Base-by-base conservation (phyloP, 2,797 vertebrate genomes). In the Pteronotus mesoamericanus region DNA sequence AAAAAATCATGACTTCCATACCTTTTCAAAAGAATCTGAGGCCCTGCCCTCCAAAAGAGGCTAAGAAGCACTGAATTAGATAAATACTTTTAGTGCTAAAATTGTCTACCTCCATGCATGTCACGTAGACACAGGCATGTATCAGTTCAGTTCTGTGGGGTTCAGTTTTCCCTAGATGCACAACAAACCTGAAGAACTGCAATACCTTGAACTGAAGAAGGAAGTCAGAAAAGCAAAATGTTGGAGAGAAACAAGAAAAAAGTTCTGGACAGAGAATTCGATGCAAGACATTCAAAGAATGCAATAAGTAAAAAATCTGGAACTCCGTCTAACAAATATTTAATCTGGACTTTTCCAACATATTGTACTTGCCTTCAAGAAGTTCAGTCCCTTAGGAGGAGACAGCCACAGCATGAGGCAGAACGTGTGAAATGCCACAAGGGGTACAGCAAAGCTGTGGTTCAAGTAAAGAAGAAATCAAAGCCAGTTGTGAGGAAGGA, bases 81-180 rank as follows among this genome's bases (percentile, higher is more conserved):
- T 68, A 18, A 93, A 90, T 86, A 90, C 21, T 68, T 77, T 68
- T 59, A 89, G 80, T 82, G 34, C 44, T 86, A 90, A 95, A 93
- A 90, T 29, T 77, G 14, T 48, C 74, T 86, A 78, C 78, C 44
- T 66, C 24, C n/a, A 87, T 59, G 29, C 55, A 91, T 77, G 44
- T 61, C 26, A 64, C 18, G 11, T 87, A 93, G 44, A 78, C 79
- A 85, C 6, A 86, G 29, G 32, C 42, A 72, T 83, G 93, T 87
- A 94, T 95, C 53, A 57, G 44, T 83, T 96, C 39, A 51, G 53
- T 57, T 80, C n/a, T 87, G 15, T 46, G 51, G 5, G 24, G 19
- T 59, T 87, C 46, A 57, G 51, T 22, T 91, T 87, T 77, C 34
- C 77, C 77, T 87, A 91, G 69, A 87, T 64, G 34, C 51, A 87